phyloP scores from a whole-genome alignment of 1,140 invertebrate species.

The Ceratosolen fusciceps region DNA sequence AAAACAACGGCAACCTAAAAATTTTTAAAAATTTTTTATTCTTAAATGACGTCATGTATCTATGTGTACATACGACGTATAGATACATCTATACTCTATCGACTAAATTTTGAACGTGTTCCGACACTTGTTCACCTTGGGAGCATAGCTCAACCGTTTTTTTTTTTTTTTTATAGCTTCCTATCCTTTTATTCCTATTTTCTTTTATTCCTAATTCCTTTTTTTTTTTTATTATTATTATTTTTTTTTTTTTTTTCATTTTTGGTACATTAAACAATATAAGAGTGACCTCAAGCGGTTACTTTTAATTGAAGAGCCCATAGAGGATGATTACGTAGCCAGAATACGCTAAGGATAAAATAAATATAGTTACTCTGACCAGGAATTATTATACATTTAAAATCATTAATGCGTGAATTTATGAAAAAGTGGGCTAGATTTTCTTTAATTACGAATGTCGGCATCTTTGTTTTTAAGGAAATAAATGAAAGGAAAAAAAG shows the following conservation, averaged over 20 bases:
- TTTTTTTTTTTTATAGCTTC: no score
- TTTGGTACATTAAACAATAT: background rate
- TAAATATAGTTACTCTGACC: background rate
- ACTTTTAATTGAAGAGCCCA: background rate
- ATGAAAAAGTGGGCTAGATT: background rate
- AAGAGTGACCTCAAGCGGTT: background rate
- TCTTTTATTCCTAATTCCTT: no score
- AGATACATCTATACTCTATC: background rate
- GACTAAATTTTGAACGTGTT: background rate
- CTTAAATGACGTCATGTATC: background rate
- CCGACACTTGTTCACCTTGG: background rate
- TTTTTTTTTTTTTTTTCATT: background rate
- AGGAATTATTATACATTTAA: background rate
- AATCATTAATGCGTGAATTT: background rate
- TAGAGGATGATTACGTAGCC: background rate
- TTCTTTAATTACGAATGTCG: background rate
- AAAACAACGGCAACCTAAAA: background rate
- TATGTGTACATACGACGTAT: background rate
- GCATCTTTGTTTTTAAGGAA: background rate
- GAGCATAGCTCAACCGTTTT: background rate
- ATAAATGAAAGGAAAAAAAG: no score
- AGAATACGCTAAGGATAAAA: background rate
- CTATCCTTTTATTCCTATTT: no score
- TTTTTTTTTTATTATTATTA: no score
- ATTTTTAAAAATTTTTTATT: constrained; percentile 7